Percentiles rank a stretch among this genome's conserved stretches.
These are phyloP conservation scores for Rhinichthys klamathensis DNA, from an alignment of 2,113 vertebrate genomes.

Conservation along the genomic window DNA sequence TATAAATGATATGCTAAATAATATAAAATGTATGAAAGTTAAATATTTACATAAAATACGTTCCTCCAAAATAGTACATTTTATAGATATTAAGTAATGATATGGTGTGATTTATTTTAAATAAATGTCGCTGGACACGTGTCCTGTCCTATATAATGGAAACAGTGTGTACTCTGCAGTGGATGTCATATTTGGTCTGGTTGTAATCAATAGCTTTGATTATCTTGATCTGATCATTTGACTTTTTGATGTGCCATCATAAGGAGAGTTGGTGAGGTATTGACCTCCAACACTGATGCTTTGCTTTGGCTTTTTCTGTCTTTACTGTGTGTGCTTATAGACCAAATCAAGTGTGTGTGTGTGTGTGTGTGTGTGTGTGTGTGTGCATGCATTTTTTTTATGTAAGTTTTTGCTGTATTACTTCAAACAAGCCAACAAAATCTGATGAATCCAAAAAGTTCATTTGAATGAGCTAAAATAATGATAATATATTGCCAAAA, in stretches of 20 bases:
- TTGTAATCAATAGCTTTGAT: slow-evolving; percentile 51
- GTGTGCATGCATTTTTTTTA: background rate
- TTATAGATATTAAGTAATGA: background rate
- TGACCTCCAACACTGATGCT: slow-evolving; percentile 68
- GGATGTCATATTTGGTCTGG: slow-evolving; percentile 4
- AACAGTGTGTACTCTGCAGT: background rate
- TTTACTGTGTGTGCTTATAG: slow-evolving; percentile 30
- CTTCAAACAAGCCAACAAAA: background rate
- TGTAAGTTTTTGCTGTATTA: background rate
- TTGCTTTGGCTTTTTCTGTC: slow-evolving; percentile 13
- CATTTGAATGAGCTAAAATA: no score
- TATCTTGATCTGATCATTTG: slow-evolving; percentile 63
- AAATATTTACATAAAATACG: no score
- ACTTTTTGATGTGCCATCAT: slow-evolving; percentile 63
- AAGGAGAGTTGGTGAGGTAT: slow-evolving; percentile 64
- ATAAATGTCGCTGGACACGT: background rate
- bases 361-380: slow-evolving; percentile 38
- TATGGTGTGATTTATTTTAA: background rate
- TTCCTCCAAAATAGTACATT: background rate
- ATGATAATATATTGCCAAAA: no score
- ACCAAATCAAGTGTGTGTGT: slow-evolving; percentile 8
- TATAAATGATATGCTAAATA: background rate
- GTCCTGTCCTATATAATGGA: background rate
- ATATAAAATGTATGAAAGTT: background rate
- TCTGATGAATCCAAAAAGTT: background rate